phyloP scores from a whole-genome alignment of 2,797 vertebrate species.

The Notoglanidium macrostoma region DNA sequence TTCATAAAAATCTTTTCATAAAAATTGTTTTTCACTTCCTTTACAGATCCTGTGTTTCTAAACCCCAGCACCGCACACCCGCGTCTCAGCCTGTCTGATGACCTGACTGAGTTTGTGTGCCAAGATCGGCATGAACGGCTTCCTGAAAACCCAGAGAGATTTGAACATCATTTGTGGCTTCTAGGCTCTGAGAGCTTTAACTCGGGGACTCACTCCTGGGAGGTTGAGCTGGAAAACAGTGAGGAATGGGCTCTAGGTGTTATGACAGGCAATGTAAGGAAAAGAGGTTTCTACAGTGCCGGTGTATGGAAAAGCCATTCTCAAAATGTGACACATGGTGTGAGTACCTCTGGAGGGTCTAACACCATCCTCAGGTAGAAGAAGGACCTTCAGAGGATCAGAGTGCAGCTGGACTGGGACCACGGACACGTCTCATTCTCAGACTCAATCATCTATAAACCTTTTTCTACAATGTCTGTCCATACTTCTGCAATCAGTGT shows the following conservation, averaged over 20 bases:
- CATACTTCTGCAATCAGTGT: conserved; percentile 35
- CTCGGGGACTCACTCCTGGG: conserved; percentile 22
- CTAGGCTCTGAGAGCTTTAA: conserved; percentile 23
- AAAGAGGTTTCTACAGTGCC: neutral
- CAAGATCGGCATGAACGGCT: conserved; percentile 26
- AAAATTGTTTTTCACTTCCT: neutral
- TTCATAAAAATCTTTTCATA: neutral
- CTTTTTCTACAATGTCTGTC: conserved; percentile 29
- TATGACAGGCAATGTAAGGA: conserved; percentile 8
- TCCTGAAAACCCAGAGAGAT: conserved; percentile 47
- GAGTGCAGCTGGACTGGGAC: conserved; percentile 42
- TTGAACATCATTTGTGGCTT: conserved; percentile 7
- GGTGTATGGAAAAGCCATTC: conserved; percentile 37
- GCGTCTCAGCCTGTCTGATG: conserved; percentile 27
- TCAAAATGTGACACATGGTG: neutral
- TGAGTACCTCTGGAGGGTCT: conserved; percentile 9
- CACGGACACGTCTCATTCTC: conserved; percentile 9
- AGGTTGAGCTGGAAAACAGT: conserved; percentile 24
- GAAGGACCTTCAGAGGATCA: conserved; percentile 14
- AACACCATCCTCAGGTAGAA: conserved; percentile 8
- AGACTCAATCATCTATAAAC: conserved; percentile 34
- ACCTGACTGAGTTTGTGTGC: conserved; percentile 35
- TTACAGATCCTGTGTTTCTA: conserved; percentile 42
- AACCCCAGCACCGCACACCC: conserved; percentile 45
- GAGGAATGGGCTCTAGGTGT: conserved; percentile 28